phyloP scores from a whole-genome alignment of 2,797 vertebrate species.

The Tamandua tetradactyla region DNA sequence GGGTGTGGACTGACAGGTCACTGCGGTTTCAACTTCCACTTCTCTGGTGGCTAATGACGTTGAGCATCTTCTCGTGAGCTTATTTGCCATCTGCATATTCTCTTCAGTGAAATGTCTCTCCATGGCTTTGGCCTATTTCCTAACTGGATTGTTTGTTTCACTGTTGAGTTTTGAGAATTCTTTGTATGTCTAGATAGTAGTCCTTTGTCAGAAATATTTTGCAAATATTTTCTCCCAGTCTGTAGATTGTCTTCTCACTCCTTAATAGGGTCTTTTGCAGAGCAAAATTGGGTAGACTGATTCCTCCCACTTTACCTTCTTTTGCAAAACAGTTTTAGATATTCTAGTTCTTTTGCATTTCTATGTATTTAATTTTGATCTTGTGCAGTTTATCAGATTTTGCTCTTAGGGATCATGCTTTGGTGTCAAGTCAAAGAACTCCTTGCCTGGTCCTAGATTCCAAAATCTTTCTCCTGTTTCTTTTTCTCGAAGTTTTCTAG shows the following conservation, averaged over 20 bases:
- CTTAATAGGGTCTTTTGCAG: background rate
- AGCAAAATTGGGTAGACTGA: too few relatives aligned
- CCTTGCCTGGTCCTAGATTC: too few relatives aligned
- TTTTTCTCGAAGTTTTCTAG: background rate
- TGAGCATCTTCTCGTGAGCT: accelerated
- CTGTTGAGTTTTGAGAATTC: background rate
- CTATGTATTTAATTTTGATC: background rate
- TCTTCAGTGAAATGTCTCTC: background rate
- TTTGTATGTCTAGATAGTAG: accelerated
- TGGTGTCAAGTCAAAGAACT: background rate
- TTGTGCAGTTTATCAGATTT: accelerated
- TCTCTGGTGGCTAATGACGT: background rate
- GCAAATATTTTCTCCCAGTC: background rate
- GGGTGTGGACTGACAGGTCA: accelerated
- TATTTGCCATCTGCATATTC: accelerated
- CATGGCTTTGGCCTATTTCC: accelerated
- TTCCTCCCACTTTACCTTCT: too few relatives aligned
- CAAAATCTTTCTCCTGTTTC: background rate
- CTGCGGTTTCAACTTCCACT: accelerated
- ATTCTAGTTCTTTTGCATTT: too few relatives aligned
- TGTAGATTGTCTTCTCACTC: accelerated
- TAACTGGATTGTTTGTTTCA: accelerated
- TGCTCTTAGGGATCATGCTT: background rate
- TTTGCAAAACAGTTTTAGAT: too few relatives aligned
- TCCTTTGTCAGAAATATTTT: background rate